Evolutionary conservation across 2,888 invertebrate genomes (phyloP).

Genomic region (Heliconius hortense): DNA sequence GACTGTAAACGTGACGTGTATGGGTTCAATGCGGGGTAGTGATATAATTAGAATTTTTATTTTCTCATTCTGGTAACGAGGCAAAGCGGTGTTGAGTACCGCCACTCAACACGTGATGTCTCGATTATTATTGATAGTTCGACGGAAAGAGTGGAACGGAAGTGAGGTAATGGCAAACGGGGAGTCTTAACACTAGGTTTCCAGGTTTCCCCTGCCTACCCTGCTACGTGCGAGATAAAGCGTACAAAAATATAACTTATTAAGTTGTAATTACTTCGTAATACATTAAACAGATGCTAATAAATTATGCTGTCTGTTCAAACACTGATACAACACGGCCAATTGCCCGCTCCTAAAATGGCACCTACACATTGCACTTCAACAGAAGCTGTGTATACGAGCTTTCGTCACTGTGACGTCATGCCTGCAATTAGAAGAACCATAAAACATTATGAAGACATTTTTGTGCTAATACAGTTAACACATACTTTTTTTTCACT

Average conservation of each 20-base stretch:
- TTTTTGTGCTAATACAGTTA: neutral
- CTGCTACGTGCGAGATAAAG: neutral
- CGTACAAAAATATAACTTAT: neutral
- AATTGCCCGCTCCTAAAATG: constrained; percentile 30
- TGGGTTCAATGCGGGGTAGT: too few species aligned
- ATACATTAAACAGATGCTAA: constrained; percentile 10
- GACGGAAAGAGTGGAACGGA: neutral
- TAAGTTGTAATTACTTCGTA: neutral
- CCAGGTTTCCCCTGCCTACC: neutral
- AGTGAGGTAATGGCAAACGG: neutral
- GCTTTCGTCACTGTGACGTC: constrained; percentile 51
- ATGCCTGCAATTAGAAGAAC: constrained; percentile 48
- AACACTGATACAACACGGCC: constrained; percentile 6
- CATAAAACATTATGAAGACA: constrained; percentile 5
- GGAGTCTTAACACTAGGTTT: neutral
- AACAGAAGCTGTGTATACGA: constrained; percentile 44
- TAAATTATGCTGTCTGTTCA: constrained; percentile 7
- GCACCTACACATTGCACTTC: constrained; percentile 38
- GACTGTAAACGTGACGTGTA: too few species aligned
- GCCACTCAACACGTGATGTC: too few species aligned
- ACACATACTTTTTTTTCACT: neutral
- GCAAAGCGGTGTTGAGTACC: too few species aligned
- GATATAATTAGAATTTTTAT: too few species aligned
- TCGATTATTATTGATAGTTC: too few species aligned
- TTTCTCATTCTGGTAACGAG: too few species aligned